Conservation (phyloP, 2,888 invertebrate genomes). For the Tiliacea citrago region DNA sequence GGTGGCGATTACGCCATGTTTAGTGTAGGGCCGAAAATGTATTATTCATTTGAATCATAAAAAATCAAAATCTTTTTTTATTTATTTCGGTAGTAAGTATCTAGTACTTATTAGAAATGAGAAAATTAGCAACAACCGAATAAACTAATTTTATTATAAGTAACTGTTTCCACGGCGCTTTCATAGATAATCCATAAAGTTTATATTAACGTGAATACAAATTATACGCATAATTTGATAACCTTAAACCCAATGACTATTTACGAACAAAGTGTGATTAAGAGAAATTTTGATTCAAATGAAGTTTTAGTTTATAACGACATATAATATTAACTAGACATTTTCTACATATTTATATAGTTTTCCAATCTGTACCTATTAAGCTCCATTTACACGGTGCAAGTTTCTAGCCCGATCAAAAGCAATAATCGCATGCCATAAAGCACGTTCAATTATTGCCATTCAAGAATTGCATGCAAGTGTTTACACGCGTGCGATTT, state of each 20-base stretch:
- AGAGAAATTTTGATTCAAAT: background rate
- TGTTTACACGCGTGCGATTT: background rate
- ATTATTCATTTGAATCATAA: background rate
- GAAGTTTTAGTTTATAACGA: background rate
- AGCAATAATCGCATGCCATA: background rate
- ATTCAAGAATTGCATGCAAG: background rate
- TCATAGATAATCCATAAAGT: background rate
- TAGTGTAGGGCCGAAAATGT: background rate
- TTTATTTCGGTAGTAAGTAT: too few species aligned
- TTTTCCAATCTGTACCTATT: background rate
- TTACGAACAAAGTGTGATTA: background rate
- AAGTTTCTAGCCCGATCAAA: background rate
- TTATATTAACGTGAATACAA: too few species aligned
- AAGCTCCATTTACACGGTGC: background rate
- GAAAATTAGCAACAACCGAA: background rate
- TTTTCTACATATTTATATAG: conserved; percentile 1
- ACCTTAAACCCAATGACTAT: background rate
- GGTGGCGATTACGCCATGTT: too few species aligned
- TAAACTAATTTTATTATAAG: conserved; percentile 1
- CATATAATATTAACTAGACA: conserved; percentile 2
- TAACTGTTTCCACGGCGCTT: background rate
- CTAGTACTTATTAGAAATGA: background rate
- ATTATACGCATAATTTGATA: background rate
- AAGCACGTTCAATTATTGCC: background rate
- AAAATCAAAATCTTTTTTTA: too few species aligned